phyloP scores from a whole-genome alignment of 1,140 invertebrate genomes.

The Battus philenor region DNA sequence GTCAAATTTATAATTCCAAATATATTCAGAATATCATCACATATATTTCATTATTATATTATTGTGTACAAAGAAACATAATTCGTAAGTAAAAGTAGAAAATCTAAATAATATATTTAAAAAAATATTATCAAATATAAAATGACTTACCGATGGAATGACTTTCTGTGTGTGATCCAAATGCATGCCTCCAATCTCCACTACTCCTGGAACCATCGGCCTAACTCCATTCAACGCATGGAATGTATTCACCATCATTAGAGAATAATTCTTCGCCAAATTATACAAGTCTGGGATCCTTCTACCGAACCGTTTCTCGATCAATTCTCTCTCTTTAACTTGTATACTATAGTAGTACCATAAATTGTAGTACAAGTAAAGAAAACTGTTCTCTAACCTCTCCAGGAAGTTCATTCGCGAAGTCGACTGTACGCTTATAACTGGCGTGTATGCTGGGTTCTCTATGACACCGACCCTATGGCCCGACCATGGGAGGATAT shows the following conservation, averaged over 20 bases:
- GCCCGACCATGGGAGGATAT: conserved; percentile 77
- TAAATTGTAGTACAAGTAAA: conserved; percentile 40
- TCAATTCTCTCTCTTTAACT: conserved; percentile 52
- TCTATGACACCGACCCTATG: conserved; percentile 76
- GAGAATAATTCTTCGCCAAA: conserved; percentile 56
- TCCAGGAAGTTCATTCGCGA: conserved; percentile 76
- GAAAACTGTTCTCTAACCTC: conserved; percentile 73
- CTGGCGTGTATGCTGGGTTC: conserved; percentile 79
- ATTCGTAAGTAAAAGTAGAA: too few relatives aligned
- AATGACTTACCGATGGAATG: conserved; percentile 28
- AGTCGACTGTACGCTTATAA: conserved; percentile 61
- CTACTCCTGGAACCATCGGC: conserved; percentile 74
- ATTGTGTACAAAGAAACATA: too few relatives aligned
- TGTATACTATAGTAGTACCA: conserved; percentile 46
- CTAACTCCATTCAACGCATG: conserved; percentile 71
- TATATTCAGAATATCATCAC: too few relatives aligned
- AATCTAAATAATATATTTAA: too few relatives aligned
- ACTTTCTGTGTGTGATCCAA: conserved; percentile 23
- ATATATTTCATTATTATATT: too few relatives aligned
- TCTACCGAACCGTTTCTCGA: conserved; percentile 62
- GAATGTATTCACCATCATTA: conserved; percentile 77
- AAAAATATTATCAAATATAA: neutral
- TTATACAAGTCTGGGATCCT: conserved; percentile 60
- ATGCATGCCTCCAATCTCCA: conserved; percentile 37
- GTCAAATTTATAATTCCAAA: too few relatives aligned